phyloP scores from a whole-genome alignment of 2,888 invertebrate genomes.

The Andrena trimmerana region DNA sequence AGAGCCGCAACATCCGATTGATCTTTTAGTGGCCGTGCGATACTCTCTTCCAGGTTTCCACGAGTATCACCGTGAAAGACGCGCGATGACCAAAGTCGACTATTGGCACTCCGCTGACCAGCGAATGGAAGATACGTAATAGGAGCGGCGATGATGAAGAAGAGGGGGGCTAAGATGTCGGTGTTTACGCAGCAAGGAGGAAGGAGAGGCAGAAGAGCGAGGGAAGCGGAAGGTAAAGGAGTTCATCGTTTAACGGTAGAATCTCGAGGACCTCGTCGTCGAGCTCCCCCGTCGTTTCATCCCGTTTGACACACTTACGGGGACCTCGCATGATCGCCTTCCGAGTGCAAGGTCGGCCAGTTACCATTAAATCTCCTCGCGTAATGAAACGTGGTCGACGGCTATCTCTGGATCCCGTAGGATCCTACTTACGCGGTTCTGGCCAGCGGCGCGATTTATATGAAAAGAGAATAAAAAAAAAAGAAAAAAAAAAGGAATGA shows the following conservation, averaged over 20 bases:
- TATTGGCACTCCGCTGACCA: not conserved
- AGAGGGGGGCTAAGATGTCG: slow-evolving; percentile 10
- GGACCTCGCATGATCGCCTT: slow-evolving; percentile 71
- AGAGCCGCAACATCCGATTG: slow-evolving; percentile 58
- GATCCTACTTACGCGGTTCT: slow-evolving; percentile 24
- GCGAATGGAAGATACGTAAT: not conserved
- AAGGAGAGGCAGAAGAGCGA: slow-evolving; percentile 56
- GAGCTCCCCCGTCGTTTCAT: slow-evolving; percentile 70
- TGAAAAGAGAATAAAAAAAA: too few species aligned
- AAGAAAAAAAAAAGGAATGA: slow-evolving; percentile 1
- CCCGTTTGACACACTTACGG: slow-evolving; percentile 76
- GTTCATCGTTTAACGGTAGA: slow-evolving; percentile 76
- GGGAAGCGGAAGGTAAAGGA: slow-evolving; percentile 74
- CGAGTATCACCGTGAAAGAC: too few species aligned
- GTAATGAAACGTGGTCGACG: slow-evolving; percentile 36
- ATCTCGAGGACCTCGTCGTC: slow-evolving; percentile 69
- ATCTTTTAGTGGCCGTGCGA: slow-evolving; percentile 42
- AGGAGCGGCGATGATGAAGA: not conserved
- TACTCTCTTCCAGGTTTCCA: not conserved
- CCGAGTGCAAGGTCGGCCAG: slow-evolving; percentile 74
- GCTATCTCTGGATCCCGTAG: slow-evolving; percentile 22
- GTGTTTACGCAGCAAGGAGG: slow-evolving; percentile 42
- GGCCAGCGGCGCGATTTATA: not conserved
- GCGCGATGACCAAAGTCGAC: not conserved
- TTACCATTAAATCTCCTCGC: slow-evolving; percentile 67